phyloP scores from a whole-genome alignment of 1,140 invertebrate genomes.

The Drosophila bocqueti region DNA sequence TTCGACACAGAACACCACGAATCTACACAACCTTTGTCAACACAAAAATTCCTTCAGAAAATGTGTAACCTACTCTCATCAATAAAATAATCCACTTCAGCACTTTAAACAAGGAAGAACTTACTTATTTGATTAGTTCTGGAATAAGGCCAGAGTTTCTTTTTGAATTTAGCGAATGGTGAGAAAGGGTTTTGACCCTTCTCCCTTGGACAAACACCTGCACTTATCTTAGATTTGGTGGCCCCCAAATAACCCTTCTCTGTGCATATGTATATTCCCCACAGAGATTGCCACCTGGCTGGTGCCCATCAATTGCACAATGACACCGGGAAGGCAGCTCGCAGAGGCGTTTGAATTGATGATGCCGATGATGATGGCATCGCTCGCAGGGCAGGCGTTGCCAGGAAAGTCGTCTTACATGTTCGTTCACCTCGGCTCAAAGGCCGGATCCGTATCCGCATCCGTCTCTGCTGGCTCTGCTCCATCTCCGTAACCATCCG shows the following conservation, averaged over 20 bases:
- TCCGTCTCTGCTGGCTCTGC: not conserved
- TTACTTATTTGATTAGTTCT: not conserved
- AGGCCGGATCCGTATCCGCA: conserved; percentile 6
- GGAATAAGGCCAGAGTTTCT: too few species aligned
- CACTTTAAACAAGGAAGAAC: not conserved
- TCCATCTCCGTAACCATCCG: not conserved
- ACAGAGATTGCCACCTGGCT: conserved; percentile 21
- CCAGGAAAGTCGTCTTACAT: conserved; percentile 20
- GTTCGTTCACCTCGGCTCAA: conserved; percentile 17
- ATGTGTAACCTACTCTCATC: not conserved
- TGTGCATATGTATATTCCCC: not conserved
- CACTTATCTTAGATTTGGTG: not conserved
- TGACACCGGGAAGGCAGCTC: conserved; percentile 21
- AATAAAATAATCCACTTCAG: not conserved
- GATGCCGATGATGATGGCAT: conserved; percentile 36
- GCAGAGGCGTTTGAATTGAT: conserved; percentile 46
- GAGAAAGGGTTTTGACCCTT: not conserved
- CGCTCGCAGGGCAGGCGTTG: conserved; percentile 18
- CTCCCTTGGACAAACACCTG: not conserved
- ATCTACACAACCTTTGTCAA: too few species aligned
- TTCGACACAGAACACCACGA: too few species aligned
- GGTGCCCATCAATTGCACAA: conserved; percentile 26
- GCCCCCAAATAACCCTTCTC: conserved; percentile 2
- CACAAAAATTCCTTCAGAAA: not conserved
- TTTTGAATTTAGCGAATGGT: not conserved